phyloP scores from a whole-genome alignment of 2,888 invertebrate genomes.

The Eupithecia centaureata region DNA sequence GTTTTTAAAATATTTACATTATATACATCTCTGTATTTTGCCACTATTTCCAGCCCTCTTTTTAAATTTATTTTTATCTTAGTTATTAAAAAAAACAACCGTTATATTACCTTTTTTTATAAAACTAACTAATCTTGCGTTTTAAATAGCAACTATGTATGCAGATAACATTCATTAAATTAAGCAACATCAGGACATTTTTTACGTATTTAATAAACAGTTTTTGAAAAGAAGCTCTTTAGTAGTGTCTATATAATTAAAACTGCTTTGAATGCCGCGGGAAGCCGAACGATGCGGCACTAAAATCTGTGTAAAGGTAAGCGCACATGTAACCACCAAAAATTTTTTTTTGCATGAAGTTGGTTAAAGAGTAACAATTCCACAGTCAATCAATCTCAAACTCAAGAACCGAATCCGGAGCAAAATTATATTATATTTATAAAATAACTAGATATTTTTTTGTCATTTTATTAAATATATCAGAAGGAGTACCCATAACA shows the following conservation, averaged over 20 bases:
- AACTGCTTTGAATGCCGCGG: constrained; percentile 53
- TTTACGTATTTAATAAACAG: constrained; percentile 4
- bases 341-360: too few species aligned
- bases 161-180: neutral
- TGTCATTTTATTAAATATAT: too few species aligned
- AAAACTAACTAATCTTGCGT: neutral
- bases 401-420: too few species aligned
- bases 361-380: too few species aligned
- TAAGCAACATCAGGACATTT: neutral
- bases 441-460: too few species aligned
- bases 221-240: constrained; percentile 11
- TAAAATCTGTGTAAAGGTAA: constrained; percentile 34
- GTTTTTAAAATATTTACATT: too few species aligned
- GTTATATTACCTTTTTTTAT: neutral
- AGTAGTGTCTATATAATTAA: constrained; percentile 56
- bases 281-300: constrained; percentile 48
- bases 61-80: too few species aligned
- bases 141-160: neutral
- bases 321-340: neutral
- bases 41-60: too few species aligned
- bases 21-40: too few species aligned
- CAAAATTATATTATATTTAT: too few species aligned
- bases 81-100: neutral
- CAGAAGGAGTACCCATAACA: too few species aligned
- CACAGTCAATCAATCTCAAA: too few species aligned